phyloP scores from a whole-genome alignment of 1,140 invertebrate genomes.

The Limonius californicus region DNA sequence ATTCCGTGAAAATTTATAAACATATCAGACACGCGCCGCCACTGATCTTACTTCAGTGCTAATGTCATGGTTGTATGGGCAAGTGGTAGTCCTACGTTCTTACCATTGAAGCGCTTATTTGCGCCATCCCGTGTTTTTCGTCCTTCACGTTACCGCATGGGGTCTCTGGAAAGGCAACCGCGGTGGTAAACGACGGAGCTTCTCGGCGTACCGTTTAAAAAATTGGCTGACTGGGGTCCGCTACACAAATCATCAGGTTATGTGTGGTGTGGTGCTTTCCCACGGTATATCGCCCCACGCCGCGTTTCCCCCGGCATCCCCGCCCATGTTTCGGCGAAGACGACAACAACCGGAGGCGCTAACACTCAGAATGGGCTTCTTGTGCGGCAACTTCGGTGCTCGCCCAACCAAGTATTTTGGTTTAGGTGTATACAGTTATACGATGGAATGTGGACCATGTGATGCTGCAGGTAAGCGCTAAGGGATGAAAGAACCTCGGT shows the following conservation, averaged over 20 bases:
- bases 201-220: background rate
- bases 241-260: slow-evolving; percentile 30
- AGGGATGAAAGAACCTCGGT: background rate
- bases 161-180: too few species aligned
- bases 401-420: background rate
- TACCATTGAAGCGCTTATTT: too few species aligned
- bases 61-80: too few species aligned
- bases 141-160: too few species aligned
- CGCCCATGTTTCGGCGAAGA: slow-evolving; percentile 4
- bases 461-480: background rate
- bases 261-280: slow-evolving; percentile 30
- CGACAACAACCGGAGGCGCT: slow-evolving; percentile 25
- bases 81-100: too few species aligned
- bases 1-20: too few species aligned
- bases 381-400: slow-evolving; percentile 1
- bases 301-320: slow-evolving; percentile 13
- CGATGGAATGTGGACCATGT: slow-evolving; percentile 1
- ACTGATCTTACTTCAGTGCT: too few species aligned
- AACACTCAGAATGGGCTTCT: slow-evolving; percentile 7
- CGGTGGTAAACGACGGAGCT: too few species aligned
- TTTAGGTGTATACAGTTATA: slow-evolving; percentile 5
- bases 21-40: too few species aligned
- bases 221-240: background rate
- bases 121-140: too few species aligned
- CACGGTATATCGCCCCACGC: slow-evolving; percentile 21